These are phyloP conservation scores for Tapera naevia DNA, from an alignment of 2,797 vertebrate genomes.

Conservation along the genomic window DNA sequence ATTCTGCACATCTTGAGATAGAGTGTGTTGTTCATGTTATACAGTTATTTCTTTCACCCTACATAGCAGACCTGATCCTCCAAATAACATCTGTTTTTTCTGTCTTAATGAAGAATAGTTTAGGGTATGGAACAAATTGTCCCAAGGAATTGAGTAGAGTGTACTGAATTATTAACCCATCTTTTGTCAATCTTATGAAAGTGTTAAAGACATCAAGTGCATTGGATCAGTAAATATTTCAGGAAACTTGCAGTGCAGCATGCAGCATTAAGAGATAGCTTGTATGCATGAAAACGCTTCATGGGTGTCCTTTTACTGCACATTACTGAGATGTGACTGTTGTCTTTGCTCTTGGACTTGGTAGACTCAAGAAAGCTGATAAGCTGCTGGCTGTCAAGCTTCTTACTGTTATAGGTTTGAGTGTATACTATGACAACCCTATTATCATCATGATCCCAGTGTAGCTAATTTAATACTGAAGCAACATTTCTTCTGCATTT, in stretches of 20 bases:
- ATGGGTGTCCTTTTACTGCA: not conserved
- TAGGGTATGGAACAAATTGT: not conserved
- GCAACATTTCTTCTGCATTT: not conserved
- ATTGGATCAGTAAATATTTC: not conserved
- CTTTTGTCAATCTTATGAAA: not conserved
- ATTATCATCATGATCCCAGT: not conserved
- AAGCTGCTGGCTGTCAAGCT: not conserved
- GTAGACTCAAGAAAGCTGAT: not conserved
- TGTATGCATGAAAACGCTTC: not conserved
- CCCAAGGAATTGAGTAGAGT: not conserved
- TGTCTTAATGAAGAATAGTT: not conserved
- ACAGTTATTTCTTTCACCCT: not conserved
- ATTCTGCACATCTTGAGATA: not conserved
- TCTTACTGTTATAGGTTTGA: not conserved
- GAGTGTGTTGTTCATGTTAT: not conserved
- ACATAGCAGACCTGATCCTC: not conserved
- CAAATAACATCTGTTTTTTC: not conserved
- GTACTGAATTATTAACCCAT: not conserved
- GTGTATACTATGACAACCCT: not conserved
- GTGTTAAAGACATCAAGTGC: not conserved
- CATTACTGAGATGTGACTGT: not conserved
- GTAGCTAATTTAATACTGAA: not conserved
- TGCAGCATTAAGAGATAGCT: not conserved
- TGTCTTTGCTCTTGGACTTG: not conserved
- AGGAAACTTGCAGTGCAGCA: not conserved